Evolutionary conservation across 2,888 invertebrate genomes (phyloP), one percentile per base, ranked within the genome.

Genomic region (Fissipunctia ypsillon): DNA sequence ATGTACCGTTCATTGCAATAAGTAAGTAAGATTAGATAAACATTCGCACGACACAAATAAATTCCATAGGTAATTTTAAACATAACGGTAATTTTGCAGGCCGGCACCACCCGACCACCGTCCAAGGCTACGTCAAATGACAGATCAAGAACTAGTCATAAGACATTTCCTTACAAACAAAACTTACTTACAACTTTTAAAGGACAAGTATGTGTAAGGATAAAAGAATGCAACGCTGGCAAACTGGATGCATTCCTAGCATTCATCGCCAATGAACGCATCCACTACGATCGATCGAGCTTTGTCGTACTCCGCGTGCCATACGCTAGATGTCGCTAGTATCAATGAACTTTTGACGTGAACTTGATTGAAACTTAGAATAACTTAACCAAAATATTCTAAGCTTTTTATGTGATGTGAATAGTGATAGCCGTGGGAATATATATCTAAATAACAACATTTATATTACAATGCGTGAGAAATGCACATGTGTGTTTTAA

Each of bases 301-400:
- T 95, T 96, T 93, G 89, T 85, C 22, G 73, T 71, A 84, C 83
- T 92, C 86, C 88, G 88, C 95, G 92, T 95, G 87, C 93, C 93
- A 81, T 52, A 83, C 82, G 87, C 92, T 93, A 96, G 96, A 94
- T 95, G 95, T 92, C 94, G 89, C 78, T 80, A 89, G 89, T 76
- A 81, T 89, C 89, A 91, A 91, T 95, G 96, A 96, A 96, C 96
- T 96, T 96, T 96, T 96, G 96, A 96, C 96, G 94, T 95, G 94
- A 95, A 96, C 95, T 96, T 95, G 92, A 93, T 92, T 91, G 92
- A 90, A 94, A 95, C 93, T 95, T 94, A 89, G 91, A 94, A 92
- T 93, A 95, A 93, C 93, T 93, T 96, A 94, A 93, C 95, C 95
- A 95, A 95, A 96, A 95, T 95, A 95, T 84, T 91, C 92, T 94